A percentile compares a stretch with the other conserved stretches of the same genome.
Conservation (phyloP, 2,888 invertebrate species). For the Lobophora halterata region DNA sequence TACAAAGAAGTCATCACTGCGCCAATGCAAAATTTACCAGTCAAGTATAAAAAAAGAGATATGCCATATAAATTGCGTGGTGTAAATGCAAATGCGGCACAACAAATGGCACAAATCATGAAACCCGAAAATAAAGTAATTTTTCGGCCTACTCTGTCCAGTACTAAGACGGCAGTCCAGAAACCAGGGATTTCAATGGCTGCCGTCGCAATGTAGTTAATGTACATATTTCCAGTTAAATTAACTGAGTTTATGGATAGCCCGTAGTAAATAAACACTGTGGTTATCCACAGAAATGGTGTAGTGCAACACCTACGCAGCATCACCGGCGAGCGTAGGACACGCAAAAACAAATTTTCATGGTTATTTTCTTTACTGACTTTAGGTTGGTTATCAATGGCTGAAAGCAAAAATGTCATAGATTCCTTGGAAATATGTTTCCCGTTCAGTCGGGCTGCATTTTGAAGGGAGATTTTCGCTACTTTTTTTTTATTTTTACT, state of each 20-base stretch:
- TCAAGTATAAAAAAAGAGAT: constrained; percentile 73
- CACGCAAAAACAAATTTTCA: constrained; percentile 53
- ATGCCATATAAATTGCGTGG: constrained; percentile 53
- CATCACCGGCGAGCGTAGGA: constrained; percentile 77
- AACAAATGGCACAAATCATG: constrained; percentile 71
- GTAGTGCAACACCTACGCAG: constrained; percentile 83
- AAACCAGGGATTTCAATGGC: constrained; percentile 87
- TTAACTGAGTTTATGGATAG: constrained; percentile 88
- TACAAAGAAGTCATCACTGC: constrained; percentile 84
- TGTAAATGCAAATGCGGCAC: constrained; percentile 75
- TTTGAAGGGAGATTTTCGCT: constrained; percentile 81
- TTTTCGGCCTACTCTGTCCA: constrained; percentile 82
- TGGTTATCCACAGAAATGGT: constrained; percentile 89
- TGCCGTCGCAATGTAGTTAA: constrained; percentile 85
- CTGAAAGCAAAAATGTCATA: constrained; percentile 56
- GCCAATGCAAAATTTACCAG: constrained; percentile 84
- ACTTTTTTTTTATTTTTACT: constrained; percentile 83
- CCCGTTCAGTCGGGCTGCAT: constrained; percentile 83
- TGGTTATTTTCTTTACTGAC: constrained; percentile 32
- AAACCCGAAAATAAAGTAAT: constrained; percentile 60
- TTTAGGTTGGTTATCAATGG: constrained; percentile 48
- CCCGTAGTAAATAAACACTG: constrained; percentile 90
- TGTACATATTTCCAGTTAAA: constrained; percentile 86
- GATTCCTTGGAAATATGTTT: constrained; percentile 70
- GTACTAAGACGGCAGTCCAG: constrained; percentile 81